Conservation (phyloP, 2,888 invertebrate genomes). For the Strigamia maritima region DNA sequence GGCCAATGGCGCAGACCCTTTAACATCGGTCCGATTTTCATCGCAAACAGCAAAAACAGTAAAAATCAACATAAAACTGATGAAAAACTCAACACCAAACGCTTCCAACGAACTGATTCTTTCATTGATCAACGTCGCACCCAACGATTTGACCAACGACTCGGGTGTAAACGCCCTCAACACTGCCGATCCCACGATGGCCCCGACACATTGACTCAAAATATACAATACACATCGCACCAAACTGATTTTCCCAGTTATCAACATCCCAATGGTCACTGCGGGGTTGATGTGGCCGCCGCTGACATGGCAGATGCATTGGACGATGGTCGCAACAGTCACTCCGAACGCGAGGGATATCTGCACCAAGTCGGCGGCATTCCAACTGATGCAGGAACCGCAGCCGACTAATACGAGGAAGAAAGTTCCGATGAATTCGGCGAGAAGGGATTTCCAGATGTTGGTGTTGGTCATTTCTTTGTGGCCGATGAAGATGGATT, state of each 20-base stretch:
- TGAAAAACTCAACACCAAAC: no score
- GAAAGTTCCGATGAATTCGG: no score
- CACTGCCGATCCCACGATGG: slow-evolving; percentile 57
- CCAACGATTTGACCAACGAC: slow-evolving; percentile 56
- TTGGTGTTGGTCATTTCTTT: no score
- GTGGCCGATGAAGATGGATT: no score
- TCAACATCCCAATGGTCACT: slow-evolving; percentile 49
- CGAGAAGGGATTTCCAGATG: no score
- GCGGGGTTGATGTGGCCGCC: slow-evolving; percentile 54
- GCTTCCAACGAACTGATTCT: no score
- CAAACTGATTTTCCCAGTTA: slow-evolving; percentile 68
- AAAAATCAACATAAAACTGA: no score
- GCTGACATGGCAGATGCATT: slow-evolving; percentile 52
- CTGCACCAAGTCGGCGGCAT: slow-evolving; percentile 58
- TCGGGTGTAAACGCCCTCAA: slow-evolving; percentile 45
- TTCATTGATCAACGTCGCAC: no score
- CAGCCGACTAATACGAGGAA: slow-evolving; percentile 82
- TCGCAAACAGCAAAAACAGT: no score
- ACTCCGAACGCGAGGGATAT: slow-evolving; percentile 65
- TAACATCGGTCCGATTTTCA: no score
- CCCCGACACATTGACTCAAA: slow-evolving; percentile 76
- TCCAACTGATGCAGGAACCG: slow-evolving; percentile 61
- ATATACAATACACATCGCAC: slow-evolving; percentile 74
- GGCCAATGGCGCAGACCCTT: no score
- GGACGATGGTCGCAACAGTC: slow-evolving; percentile 50